phyloP scores from a whole-genome alignment of 2,113 vertebrate species.

The Channa maculata region DNA sequence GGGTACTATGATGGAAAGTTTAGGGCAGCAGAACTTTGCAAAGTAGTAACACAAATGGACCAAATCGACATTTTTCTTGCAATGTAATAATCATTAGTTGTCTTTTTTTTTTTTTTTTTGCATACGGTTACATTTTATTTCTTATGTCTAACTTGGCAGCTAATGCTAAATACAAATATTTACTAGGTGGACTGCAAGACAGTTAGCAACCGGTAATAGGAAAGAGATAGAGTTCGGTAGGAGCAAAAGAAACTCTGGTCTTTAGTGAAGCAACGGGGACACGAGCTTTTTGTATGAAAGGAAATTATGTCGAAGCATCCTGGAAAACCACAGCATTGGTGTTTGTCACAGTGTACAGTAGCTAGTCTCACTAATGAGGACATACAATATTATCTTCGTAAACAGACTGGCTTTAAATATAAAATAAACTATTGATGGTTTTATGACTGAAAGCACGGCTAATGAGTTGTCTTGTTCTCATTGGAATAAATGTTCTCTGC shows the following conservation, averaged over 20 bases:
- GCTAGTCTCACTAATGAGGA: conserved; percentile 37
- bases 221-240: conserved; percentile 19
- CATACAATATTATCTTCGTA: not conserved
- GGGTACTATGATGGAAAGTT: no score
- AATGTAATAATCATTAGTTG: no score
- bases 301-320: no score
- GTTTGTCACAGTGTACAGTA: conserved; percentile 10
- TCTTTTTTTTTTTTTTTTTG: no score
- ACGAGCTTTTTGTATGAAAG: not conserved
- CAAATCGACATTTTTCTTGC: no score
- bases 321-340: not conserved
- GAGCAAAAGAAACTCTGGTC: conserved; percentile 2
- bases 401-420: not conserved
- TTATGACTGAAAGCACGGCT: conserved; percentile 30
- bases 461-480: not conserved
- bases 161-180: not conserved
- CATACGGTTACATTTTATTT: no score
- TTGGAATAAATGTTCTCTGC: not conserved
- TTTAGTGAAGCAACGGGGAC: conserved; percentile 8
- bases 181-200: not conserved
- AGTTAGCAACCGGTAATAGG: conserved; percentile 9
- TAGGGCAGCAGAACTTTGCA: no score
- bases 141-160: not conserved
- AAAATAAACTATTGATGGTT: conserved; percentile 32
- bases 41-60: no score